phyloP scores from a whole-genome alignment of 2,888 invertebrate species.

The Philonicus albiceps region DNA sequence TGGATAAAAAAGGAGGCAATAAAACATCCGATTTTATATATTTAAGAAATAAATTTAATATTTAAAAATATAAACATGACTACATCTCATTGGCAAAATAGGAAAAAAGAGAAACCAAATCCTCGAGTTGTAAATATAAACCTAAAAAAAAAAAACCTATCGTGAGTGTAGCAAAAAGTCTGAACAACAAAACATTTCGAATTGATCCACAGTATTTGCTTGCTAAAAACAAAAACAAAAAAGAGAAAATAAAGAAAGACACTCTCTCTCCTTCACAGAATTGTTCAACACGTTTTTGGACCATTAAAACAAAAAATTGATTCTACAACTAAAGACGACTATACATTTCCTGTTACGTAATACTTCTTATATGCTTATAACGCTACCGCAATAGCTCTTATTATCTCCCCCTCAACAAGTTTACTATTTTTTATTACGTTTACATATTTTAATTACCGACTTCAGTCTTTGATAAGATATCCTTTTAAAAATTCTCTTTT shows the following conservation, averaged over 20 bases:
- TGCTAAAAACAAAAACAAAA: not conserved
- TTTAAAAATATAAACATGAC: conserved; percentile 40
- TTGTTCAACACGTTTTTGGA: not conserved
- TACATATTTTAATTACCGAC: conserved; percentile 27
- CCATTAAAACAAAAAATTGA: not conserved
- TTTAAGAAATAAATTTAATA: conserved; percentile 26
- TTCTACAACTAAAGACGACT: not conserved
- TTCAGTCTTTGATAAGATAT: conserved; percentile 41
- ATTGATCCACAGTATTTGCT: not conserved
- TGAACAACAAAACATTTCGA: not conserved
- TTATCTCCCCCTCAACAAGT: conserved; percentile 3
- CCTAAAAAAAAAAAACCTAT: not conserved
- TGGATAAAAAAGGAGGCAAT: not conserved
- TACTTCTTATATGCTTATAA: conserved; percentile 6
- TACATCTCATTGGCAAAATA: conserved; percentile 40
- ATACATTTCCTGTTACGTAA: not conserved
- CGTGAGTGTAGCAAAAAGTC: not conserved
- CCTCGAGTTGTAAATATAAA: conserved; percentile 4
- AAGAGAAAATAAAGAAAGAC: too few species aligned
- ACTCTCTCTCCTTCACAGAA: not conserved
- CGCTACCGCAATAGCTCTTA: not conserved
- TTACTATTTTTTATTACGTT: conserved; percentile 1
- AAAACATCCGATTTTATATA: not conserved
- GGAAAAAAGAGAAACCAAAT: conserved; percentile 37
- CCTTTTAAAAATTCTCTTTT: conserved; percentile 14